These are phyloP conservation scores for Eulemur macaco DNA, from an alignment of 2,113 vertebrate genomes.

Conservation along the genomic window DNA sequence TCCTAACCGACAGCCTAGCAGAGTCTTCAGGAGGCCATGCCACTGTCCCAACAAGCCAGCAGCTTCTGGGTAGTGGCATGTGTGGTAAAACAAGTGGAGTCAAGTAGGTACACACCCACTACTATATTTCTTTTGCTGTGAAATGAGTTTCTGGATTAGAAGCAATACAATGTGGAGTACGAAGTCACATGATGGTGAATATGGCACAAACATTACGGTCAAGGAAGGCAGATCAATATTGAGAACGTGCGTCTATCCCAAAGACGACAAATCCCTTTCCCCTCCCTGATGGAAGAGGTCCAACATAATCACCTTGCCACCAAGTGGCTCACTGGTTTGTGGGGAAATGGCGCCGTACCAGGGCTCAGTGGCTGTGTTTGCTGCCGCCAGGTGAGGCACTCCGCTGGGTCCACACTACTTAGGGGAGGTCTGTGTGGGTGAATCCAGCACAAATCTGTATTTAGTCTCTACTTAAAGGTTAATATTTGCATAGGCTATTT, in stretches of 20 bases:
- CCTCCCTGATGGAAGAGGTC: background rate
- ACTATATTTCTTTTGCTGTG: background rate
- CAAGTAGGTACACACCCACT: background rate
- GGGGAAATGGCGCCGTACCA: accelerated
- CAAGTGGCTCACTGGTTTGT: background rate
- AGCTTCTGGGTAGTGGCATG: background rate
- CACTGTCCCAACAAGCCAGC: background rate
- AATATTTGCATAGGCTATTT: background rate
- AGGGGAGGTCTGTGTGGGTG: background rate
- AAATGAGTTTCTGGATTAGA: background rate
- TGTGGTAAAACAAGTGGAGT: background rate
- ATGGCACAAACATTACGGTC: background rate
- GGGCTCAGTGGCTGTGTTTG: background rate
- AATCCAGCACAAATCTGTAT: background rate
- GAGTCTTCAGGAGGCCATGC: background rate
- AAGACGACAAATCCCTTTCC: background rate
- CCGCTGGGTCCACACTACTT: background rate
- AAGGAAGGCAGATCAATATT: background rate
- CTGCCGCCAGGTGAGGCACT: background rate
- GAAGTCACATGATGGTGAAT: background rate
- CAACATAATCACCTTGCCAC: background rate
- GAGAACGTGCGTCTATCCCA: background rate
- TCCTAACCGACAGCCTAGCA: background rate
- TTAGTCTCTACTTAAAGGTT: background rate
- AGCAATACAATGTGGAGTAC: background rate